A percentile compares a stretch with the other conserved stretches of the same genome.
Conservation (phyloP, 2,888 invertebrate genomes). For the Nowickia ferox region DNA sequence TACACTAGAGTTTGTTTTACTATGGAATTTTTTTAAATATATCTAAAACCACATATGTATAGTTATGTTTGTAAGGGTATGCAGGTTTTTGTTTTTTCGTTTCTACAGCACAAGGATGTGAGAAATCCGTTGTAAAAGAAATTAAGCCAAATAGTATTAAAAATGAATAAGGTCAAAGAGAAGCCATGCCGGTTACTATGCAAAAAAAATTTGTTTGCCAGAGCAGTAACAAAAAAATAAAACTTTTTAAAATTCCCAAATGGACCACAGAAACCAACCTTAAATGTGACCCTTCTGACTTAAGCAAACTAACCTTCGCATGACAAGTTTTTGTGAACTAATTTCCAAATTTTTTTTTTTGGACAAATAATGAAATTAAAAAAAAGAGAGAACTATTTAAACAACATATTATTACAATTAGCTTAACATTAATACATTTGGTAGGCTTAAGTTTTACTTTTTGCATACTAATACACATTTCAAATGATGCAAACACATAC, state of each 20-base stretch:
- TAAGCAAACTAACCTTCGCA: constrained; percentile 58
- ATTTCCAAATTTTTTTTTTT: not conserved
- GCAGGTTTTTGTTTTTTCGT: not conserved
- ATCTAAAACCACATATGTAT: not conserved
- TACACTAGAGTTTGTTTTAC: constrained; percentile 41
- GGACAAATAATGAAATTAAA: constrained; percentile 18
- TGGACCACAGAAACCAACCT: constrained; percentile 71
- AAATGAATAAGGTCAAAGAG: constrained; percentile 18
- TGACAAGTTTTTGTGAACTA: constrained; percentile 22
- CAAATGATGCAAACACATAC: no score
- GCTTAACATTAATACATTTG: not conserved
- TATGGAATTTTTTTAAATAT: not conserved
- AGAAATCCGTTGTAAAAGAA: constrained; percentile 15
- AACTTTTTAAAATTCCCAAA: constrained; percentile 58
- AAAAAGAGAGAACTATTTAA: constrained; percentile 44
- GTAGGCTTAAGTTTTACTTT: not conserved
- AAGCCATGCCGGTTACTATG: constrained; percentile 22
- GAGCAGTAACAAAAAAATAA: not conserved
- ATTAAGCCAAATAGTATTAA: constrained; percentile 35
- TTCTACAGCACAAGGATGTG: not conserved
- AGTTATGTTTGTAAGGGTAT: not conserved
- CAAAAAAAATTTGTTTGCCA: constrained; percentile 14
- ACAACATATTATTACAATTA: constrained; percentile 56
- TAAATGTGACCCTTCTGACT: constrained; percentile 68
- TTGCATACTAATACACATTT: not conserved